Evolutionary conservation across 2,888 invertebrate species (phyloP), one percentile per base, ranked within the genome.

Genomic region (Acanthococcus lagerstroemiae): DNA sequence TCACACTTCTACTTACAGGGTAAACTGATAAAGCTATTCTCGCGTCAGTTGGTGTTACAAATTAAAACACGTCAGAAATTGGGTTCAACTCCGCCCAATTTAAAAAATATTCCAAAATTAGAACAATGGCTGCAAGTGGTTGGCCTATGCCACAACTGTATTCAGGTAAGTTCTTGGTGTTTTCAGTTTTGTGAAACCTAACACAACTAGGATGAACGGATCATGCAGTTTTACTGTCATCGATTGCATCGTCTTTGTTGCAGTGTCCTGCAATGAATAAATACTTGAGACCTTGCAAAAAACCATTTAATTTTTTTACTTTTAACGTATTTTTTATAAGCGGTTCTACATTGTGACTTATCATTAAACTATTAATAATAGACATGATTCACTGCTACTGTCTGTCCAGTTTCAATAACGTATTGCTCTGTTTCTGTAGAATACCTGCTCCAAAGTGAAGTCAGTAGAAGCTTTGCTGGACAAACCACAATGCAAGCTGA

Each of bases 81-180:
- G 48, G 74, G 84, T 73, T 82, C 80, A 70, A 50, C 30, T 50
- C 61, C 61, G 46, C 80, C 78, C 67, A 83, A 84, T 74, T 80
- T 85, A 73, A 80, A 82, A 66, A 84, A 88, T 68, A 83, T 90
- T 71, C 93, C 92, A 26, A 87, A 89, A 63, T 79, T 95, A 69
- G 83, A 85, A 71, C 90, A 93, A 77, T 96, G 95, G 95, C 81
- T 96, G 63, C 83, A 88, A 70, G 91, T 95, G 22, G 95, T 95
- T 21, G 95, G 92, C 37, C 82, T 92, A 66, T 81, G 84, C 60
- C 80, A 82, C 57, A 84, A 84, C 71, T 85, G 87, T 48, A 85
- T 88, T 70, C 80, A 84, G 81, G 87, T 85, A 74, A 72, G 72
- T 67, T 21, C 26, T 27, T 19, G n/a, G 37, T 37, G 37, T 37